phyloP scores from a whole-genome alignment of 2,888 invertebrate species.

The Acronicta alni region DNA sequence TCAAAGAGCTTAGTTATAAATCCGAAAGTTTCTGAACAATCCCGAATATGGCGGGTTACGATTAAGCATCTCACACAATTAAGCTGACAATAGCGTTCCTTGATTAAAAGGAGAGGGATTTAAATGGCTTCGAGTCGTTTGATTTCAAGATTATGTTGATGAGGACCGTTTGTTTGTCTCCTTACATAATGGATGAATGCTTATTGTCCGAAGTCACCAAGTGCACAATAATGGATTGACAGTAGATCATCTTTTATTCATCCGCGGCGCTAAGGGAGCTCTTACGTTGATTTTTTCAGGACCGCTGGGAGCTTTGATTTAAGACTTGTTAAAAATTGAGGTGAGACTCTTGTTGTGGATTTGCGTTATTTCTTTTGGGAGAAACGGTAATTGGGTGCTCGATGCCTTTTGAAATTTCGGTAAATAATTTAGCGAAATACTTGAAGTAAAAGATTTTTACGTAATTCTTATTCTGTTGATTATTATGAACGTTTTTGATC shows the following conservation, averaged over 20 bases:
- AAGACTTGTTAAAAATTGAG: slow-evolving; percentile 35
- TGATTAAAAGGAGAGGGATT: slow-evolving; percentile 66
- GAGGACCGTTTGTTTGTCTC: slow-evolving; percentile 48
- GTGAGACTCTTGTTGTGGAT: slow-evolving; percentile 12
- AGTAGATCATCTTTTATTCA: slow-evolving; percentile 52
- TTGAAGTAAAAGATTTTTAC: too few species aligned
- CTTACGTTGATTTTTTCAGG: slow-evolving; percentile 31
- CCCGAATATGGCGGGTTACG: slow-evolving; percentile 40
- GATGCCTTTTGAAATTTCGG: not conserved
- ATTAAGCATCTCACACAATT: slow-evolving; percentile 62
- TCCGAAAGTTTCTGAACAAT: slow-evolving; percentile 53
- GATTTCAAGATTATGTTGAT: slow-evolving; percentile 62
- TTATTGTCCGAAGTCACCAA: slow-evolving; percentile 42
- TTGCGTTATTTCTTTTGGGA: slow-evolving; percentile 14
- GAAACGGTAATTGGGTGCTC: slow-evolving; percentile 18
- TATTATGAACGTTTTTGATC: too few species aligned
- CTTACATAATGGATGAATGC: slow-evolving; percentile 42
- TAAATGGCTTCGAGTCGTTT: slow-evolving; percentile 58
- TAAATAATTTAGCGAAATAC: not conserved
- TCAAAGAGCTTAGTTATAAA: slow-evolving; percentile 51
- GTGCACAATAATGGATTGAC: slow-evolving; percentile 57
- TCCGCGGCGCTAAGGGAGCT: slow-evolving; percentile 19
- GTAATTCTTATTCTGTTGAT: too few species aligned
- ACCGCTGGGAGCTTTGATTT: slow-evolving; percentile 30
- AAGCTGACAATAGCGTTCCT: slow-evolving; percentile 63